Percentiles rank a stretch among this genome's conserved stretches.
These are phyloP conservation scores for Pelochelys cantorii DNA, from an alignment of 2,797 vertebrate species.

Conservation along the genomic window DNA sequence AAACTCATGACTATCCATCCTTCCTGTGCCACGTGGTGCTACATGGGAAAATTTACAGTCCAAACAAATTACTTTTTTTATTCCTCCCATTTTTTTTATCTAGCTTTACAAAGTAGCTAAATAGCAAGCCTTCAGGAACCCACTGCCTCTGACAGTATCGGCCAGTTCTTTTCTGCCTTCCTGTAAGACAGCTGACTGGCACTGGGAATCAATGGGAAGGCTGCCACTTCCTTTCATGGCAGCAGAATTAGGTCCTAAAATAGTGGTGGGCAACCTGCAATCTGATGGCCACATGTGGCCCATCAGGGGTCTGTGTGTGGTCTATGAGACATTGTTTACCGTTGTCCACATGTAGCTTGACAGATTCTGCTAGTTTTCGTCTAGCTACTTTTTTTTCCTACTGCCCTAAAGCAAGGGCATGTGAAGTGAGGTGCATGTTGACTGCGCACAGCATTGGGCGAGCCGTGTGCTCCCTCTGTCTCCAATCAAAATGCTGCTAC, in stretches of 20 bases:
- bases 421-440: no score
- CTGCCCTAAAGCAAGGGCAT: no score
- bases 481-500: no score
- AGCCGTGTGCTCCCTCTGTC: no score
- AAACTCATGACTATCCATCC: rapidly evolving
- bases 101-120: not conserved
- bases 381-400: no score
- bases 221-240: conserved; percentile 40
- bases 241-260: conserved; percentile 1
- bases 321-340: no score
- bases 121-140: not conserved
- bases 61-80: not conserved
- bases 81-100: rapidly evolving
- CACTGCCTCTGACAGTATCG: not conserved
- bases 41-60: not conserved
- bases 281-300: no score
- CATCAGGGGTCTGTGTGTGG: no score
- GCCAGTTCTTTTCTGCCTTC: not conserved
- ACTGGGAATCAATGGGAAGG: conserved; percentile 17
- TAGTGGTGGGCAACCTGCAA: no score
- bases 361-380: no score
- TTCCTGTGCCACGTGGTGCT: not conserved
- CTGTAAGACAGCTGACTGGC: rapidly evolving
- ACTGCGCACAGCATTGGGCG: no score
- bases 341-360: no score